Percentiles rank a stretch among this genome's conserved stretches.
Evolutionary conservation across 2,797 vertebrate species (phyloP).

Genomic region (Denticeps clupeoides): DNA sequence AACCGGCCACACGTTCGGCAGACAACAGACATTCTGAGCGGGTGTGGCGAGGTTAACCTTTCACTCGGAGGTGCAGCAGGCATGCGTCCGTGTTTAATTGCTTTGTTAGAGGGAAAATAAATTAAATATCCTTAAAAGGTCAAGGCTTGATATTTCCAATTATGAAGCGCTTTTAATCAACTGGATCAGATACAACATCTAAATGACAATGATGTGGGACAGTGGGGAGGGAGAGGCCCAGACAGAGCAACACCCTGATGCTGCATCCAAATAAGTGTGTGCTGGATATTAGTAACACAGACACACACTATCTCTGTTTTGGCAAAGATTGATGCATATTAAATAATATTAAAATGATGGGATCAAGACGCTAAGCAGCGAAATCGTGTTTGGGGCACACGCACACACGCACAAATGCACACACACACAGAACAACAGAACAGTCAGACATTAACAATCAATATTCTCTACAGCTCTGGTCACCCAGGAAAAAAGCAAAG

Average conservation of each 20-base stretch:
- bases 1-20: too few relatives aligned
- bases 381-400: background rate
- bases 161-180: constrained; percentile 28
- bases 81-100: constrained; percentile 24
- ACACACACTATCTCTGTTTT: background rate
- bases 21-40: background rate
- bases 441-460: constrained; percentile 13
- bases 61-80: constrained; percentile 8
- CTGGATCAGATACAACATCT: constrained; percentile 11
- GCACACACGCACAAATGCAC: background rate
- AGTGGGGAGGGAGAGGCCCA: background rate
- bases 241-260: background rate
- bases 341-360: too few relatives aligned
- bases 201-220: constrained; percentile 11
- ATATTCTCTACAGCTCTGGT: constrained; percentile 2
- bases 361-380: constrained; percentile 9
- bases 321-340: background rate
- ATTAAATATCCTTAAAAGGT: constrained; percentile 28
- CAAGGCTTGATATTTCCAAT: constrained; percentile 27
- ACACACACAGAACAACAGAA: background rate
- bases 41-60: constrained; percentile 16
- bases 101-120: constrained; percentile 13
- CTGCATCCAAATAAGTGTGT: background rate
- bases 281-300: background rate
- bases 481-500: constrained; percentile 6